Conservation (phyloP, 2,888 invertebrate genomes). For the Girardia tigrina region DNA sequence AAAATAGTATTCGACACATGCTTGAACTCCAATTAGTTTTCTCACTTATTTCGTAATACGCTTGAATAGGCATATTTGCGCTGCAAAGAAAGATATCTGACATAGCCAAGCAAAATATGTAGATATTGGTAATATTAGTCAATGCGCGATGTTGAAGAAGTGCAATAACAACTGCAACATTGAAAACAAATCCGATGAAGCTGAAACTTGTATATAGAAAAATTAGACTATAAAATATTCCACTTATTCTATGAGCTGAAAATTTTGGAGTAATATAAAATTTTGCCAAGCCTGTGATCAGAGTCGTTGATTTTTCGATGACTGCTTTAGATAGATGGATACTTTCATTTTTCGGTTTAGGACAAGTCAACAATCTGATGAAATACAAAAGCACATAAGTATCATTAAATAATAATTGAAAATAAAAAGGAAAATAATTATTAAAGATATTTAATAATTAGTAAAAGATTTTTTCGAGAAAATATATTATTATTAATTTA, state of each 20-base stretch:
- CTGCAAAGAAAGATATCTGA: conserved; percentile 36
- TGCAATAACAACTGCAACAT: conserved; percentile 33
- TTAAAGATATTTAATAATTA: too few relatives aligned
- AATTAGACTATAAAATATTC: neutral
- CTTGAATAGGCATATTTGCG: conserved; percentile 37
- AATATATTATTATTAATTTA: too few relatives aligned
- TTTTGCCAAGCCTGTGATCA: neutral
- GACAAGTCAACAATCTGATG: neutral
- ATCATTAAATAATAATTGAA: too few relatives aligned
- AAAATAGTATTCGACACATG: conserved; percentile 32
- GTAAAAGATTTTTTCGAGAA: too few relatives aligned
- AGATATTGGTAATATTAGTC: conserved; percentile 37
- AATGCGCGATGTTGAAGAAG: conserved; percentile 31
- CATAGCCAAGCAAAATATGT: conserved; percentile 34
- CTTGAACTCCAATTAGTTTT: neutral
- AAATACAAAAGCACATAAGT: too few relatives aligned
- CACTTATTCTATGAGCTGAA: conserved; percentile 1
- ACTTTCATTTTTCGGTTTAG: neutral
- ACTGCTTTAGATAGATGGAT: neutral
- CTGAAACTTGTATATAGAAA: conserved; percentile 5
- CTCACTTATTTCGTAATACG: conserved; percentile 32
- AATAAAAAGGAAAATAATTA: too few relatives aligned
- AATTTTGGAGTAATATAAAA: neutral
- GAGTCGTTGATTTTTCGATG: neutral
- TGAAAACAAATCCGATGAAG: conserved; percentile 34